Evolutionary conservation across 1,140 invertebrate genomes (phyloP), one percentile per base, ranked within the genome.

Genomic region (Temnothorax curvispinosus): DNA sequence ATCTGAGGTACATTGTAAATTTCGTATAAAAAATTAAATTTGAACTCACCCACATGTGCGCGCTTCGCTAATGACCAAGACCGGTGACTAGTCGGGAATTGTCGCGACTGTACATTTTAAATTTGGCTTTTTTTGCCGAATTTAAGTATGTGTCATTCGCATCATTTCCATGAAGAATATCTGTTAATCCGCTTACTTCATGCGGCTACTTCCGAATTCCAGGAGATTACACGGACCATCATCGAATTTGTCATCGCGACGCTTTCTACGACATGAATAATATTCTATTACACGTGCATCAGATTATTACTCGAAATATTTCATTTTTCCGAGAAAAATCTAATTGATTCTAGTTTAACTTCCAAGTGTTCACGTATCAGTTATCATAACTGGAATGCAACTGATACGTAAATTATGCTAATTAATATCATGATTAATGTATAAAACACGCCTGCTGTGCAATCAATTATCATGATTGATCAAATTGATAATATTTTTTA

Each of bases 211-310:
- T 86, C 32, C 6, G 44, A 18, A 54, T 87, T 87, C 78, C 56
- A 8, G 50, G 72, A 81, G 67, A 56, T 44, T 32, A 52, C 5
- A 1, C 44, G 15, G 6, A n/a, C 5, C 56, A 21, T 72, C 82
- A 44, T 18, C 74, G 11, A 58, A 58, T 80, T 88, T 69, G 74
- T 88, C 88, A 89, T 77, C 80, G 11, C 18, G 18, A 38, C 44
- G 41, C 44, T 56, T 64, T 18, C 41, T 58, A 75, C 6, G 44
- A 3, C n/a, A 27, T 4, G 9, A 44, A 58, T 21, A 72, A 47
- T 74, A 9, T 27, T 60, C 5, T 47, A 18, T 58, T 72, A 18
- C 47, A 35, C 13, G 32, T 71, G 78, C 38, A 41, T 71, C 65
- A 41, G n/a, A 13, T 4, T 41, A n/a, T 54, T 44, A 2, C 32